phyloP scores from a whole-genome alignment of 2,888 invertebrate genomes.

The Melinaea menophilus region DNA sequence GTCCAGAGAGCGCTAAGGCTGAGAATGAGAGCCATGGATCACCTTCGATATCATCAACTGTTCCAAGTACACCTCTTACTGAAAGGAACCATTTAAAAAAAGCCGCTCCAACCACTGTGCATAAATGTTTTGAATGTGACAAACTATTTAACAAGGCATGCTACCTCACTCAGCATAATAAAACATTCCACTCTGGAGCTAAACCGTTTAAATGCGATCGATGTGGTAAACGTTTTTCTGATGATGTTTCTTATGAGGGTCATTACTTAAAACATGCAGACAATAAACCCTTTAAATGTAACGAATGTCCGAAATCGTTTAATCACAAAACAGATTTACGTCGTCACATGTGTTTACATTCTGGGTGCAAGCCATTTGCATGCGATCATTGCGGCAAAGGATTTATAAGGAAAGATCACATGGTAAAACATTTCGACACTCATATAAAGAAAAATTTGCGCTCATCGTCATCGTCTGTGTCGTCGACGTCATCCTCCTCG shows the following conservation, averaged over 20 bases:
- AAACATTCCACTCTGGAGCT: slow-evolving; percentile 91
- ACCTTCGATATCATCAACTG: slow-evolving; percentile 63
- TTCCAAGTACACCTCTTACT: slow-evolving; percentile 62
- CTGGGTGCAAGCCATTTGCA: slow-evolving; percentile 89
- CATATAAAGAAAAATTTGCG: slow-evolving; percentile 81
- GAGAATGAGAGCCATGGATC: slow-evolving; percentile 57
- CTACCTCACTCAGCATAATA: slow-evolving; percentile 93
- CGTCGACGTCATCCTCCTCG: slow-evolving; percentile 47
- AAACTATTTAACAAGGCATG: slow-evolving; percentile 91
- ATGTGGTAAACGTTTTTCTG: slow-evolving; percentile 90
- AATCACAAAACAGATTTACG: slow-evolving; percentile 94
- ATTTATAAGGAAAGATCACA: slow-evolving; percentile 93
- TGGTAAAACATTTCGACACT: slow-evolving; percentile 91
- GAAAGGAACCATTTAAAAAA: slow-evolving; percentile 67
- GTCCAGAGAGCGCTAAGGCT: slow-evolving; percentile 69
- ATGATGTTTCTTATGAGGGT: slow-evolving; percentile 82
- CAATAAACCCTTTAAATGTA: slow-evolving; percentile 92
- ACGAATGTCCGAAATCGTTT: slow-evolving; percentile 90
- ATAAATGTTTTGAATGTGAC: slow-evolving; percentile 89
- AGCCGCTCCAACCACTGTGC: slow-evolving; percentile 51
- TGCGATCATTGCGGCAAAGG: slow-evolving; percentile 91
- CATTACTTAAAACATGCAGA: slow-evolving; percentile 88
- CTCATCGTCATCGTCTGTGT: slow-evolving; percentile 50
- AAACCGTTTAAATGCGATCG: slow-evolving; percentile 90
- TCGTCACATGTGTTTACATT: slow-evolving; percentile 91